These are phyloP conservation scores for Drosophila baimaii DNA, from an alignment of 1,140 invertebrate genomes.

Conservation along the genomic window DNA sequence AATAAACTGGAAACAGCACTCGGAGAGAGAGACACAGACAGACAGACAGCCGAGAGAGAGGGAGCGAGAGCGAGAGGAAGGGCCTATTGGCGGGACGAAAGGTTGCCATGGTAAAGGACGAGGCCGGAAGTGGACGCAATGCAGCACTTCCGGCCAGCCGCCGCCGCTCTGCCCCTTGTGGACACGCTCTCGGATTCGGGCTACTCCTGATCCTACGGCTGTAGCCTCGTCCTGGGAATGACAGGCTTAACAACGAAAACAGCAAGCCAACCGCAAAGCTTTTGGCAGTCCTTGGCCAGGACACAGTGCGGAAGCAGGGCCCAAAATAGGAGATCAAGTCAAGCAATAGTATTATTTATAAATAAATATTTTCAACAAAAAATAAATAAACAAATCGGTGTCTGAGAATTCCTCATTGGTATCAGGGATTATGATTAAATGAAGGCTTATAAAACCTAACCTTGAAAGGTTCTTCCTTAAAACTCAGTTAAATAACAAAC, in stretches of 20 bases:
- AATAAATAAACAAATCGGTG: background rate
- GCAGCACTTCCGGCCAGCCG: slow-evolving; percentile 53
- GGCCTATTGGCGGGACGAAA: background rate
- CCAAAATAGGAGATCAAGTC: background rate
- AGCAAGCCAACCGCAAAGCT: slow-evolving; percentile 39
- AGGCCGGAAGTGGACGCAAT: slow-evolving; percentile 54
- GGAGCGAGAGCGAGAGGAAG: background rate
- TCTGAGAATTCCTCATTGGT: too few species aligned
- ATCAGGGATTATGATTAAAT: background rate
- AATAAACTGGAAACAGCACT: slow-evolving; percentile 51
- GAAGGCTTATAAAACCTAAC: background rate
- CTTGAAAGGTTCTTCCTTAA: background rate
- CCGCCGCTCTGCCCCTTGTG: background rate
- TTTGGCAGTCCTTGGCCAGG: slow-evolving; percentile 39
- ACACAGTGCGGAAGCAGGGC: background rate
- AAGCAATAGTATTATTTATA: background rate
- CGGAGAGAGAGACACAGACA: background rate
- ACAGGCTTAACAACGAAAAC: slow-evolving; percentile 30
- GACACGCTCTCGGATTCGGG: slow-evolving; percentile 10
- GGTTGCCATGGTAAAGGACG: slow-evolving; percentile 6
- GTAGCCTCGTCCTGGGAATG: slow-evolving; percentile 20
- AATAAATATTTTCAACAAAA: too few species aligned
- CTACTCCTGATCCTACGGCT: slow-evolving; percentile 11
- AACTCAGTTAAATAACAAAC: background rate
- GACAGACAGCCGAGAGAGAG: too few species aligned